These are phyloP conservation scores for Rhipidura dahli DNA, from an alignment of 2,113 vertebrate species.

Conservation along the genomic window DNA sequence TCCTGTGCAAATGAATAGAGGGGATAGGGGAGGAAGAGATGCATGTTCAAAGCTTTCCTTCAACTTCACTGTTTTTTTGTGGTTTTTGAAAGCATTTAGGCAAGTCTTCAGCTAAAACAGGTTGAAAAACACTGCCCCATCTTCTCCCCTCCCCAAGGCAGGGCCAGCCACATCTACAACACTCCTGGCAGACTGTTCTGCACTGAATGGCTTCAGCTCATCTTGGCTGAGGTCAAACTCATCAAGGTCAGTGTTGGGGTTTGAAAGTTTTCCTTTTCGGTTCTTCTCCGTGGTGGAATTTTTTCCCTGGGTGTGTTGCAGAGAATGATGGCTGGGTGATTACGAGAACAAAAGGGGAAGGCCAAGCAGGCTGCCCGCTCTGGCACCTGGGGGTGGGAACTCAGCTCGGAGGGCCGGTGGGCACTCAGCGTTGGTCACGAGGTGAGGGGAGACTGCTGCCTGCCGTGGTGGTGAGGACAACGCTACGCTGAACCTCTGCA, in stretches of 20 bases:
- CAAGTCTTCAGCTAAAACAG: background rate
- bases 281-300: no score
- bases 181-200: background rate
- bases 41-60: background rate
- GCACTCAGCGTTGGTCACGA: no score
- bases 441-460: no score
- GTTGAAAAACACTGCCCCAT: background rate
- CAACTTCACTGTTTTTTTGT: background rate
- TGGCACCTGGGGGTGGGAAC: no score
- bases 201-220: background rate
- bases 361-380: no score
- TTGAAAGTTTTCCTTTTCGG: no score
- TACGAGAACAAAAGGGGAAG: no score
- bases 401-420: no score
- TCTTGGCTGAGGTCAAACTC: background rate
- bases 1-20: background rate
- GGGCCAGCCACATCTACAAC: background rate
- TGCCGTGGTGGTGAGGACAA: no score
- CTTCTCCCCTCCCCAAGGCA: background rate
- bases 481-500: no score
- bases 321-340: no score
- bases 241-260: background rate
- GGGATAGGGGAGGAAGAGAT: background rate
- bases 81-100: rapidly evolving
- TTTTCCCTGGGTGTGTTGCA: no score